phyloP scores from a whole-genome alignment of 2,888 invertebrate genomes.

The Ellobium chinense region DNA sequence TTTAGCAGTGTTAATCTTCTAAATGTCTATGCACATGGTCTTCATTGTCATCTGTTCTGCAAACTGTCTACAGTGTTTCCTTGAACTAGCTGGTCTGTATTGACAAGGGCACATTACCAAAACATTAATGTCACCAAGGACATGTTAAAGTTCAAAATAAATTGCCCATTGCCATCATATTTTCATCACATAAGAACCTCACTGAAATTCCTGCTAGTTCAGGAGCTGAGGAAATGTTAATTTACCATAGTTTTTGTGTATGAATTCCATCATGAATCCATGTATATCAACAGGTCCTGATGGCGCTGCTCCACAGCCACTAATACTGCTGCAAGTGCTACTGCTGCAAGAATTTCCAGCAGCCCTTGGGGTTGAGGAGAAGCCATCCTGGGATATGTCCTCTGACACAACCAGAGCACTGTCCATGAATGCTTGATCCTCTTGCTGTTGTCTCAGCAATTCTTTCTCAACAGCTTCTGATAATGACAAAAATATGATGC shows the following conservation, averaged over 20 bases:
- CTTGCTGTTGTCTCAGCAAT: slow-evolving; percentile 58
- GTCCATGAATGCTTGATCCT: slow-evolving; percentile 53
- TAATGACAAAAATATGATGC: no score
- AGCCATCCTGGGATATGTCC: slow-evolving; percentile 43
- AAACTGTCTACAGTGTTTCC: no score
- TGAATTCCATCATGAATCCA: slow-evolving; percentile 67
- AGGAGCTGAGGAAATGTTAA: no score
- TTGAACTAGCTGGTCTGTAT: no score
- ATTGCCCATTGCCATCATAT: no score
- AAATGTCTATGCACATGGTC: no score
- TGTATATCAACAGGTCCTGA: slow-evolving; percentile 61
- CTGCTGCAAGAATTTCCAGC: slow-evolving; percentile 2
- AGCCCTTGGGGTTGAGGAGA: slow-evolving; percentile 9
- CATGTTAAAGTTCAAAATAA: no score
- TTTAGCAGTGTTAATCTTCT: no score
- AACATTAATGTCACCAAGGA: no score
- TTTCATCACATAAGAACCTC: background rate
- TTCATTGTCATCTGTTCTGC: no score
- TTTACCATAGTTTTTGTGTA: slow-evolving; percentile 67
- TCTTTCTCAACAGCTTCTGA: slow-evolving; percentile 66
- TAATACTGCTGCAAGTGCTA: slow-evolving; percentile 4
- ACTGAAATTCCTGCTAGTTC: background rate
- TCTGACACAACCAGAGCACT: slow-evolving; percentile 40
- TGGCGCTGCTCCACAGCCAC: slow-evolving; percentile 1
- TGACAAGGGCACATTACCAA: no score